Conservation (phyloP, 2,797 vertebrate species). For the Psittacula echo region DNA sequence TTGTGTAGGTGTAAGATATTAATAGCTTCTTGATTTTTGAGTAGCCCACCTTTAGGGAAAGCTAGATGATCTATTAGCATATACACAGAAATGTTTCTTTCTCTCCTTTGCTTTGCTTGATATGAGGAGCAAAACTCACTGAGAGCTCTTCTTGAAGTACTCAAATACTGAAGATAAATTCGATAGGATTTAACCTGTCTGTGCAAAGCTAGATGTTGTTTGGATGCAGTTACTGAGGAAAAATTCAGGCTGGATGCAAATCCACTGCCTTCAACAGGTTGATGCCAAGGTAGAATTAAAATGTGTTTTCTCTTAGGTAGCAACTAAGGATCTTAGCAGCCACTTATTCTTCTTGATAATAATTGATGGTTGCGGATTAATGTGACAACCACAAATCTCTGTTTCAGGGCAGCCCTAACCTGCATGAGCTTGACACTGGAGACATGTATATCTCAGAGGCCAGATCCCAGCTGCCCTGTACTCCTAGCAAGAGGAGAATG, state of each 20-base stretch:
- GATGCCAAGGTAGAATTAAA: neutral
- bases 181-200: neutral
- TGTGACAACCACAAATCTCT: neutral
- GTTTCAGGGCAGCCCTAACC: neutral
- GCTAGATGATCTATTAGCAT: neutral
- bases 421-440: neutral
- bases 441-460: neutral
- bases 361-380: neutral
- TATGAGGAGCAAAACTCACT: neutral
- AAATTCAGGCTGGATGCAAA: neutral
- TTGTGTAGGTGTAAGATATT: neutral
- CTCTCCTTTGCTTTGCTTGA: neutral
- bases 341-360: neutral
- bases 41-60: neutral
- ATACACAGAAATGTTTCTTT: neutral
- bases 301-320: neutral
- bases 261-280: neutral
- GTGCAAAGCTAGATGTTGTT: neutral
- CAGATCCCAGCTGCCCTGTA: neutral
- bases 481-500: neutral
- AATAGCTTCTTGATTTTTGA: neutral
- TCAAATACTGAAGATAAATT: neutral
- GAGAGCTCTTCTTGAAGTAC: neutral
- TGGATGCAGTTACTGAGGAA: neutral
- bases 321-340: neutral